These are phyloP conservation scores for Pholis gunnellus DNA, from an alignment of 2,113 vertebrate species.

Conservation along the genomic window DNA sequence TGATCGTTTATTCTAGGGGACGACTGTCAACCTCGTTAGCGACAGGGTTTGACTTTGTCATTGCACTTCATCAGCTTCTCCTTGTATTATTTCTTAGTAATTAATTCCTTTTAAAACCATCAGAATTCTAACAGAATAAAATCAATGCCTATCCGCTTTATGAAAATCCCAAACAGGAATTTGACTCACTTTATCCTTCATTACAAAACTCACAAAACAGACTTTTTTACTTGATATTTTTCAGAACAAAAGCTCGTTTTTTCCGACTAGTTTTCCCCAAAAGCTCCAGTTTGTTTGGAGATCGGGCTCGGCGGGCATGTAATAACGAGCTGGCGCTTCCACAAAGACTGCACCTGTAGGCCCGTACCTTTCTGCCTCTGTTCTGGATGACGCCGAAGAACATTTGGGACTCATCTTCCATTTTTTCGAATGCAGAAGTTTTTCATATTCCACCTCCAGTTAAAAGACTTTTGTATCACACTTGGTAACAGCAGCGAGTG, in stretches of 20 bases:
- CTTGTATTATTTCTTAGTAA: not conserved
- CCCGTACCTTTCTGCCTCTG: conserved; percentile 28
- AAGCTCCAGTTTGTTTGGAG: not conserved
- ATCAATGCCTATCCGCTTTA: not conserved
- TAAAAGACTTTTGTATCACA: conserved; percentile 75
- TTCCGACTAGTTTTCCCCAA: not conserved
- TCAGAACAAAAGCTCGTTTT: not conserved
- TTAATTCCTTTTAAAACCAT: not conserved
- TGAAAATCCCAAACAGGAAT: too few species aligned
- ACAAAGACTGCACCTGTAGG: conserved; percentile 37
- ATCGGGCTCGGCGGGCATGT: not conserved
- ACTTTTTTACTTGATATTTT: not conserved
- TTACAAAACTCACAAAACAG: not conserved
- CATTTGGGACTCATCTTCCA: conserved; percentile 40
- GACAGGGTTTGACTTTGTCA: not conserved
- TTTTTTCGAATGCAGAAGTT: conserved; percentile 49
- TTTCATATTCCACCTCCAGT: conserved; percentile 63
- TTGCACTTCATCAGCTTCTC: not conserved
- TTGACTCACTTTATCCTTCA: not conserved
- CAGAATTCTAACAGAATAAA: not conserved
- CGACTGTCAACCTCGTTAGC: too few species aligned
- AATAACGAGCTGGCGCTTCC: conserved; percentile 33
- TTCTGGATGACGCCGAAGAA: conserved; percentile 35
- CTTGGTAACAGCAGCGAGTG: conserved; percentile 60
- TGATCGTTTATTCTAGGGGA: not conserved